Base-by-base conservation (phyloP, 2,888 invertebrate species). In the Oasisia sp. region DNA sequence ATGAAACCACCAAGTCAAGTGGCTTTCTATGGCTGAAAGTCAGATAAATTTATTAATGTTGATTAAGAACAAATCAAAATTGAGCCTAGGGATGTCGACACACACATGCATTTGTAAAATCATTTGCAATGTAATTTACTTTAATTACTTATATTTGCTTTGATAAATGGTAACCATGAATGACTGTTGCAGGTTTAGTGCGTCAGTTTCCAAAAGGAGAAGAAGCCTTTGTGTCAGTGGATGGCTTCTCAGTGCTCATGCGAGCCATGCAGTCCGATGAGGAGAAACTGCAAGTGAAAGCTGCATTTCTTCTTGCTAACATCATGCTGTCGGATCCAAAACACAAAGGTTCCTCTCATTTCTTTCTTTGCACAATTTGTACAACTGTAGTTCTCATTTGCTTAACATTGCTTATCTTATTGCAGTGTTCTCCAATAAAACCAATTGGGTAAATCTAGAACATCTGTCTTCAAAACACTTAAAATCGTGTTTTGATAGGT, bases 171-270 rank as follows among this genome's bases (percentile, higher is more conserved):
- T 56, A 56, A 19, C 14, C 11, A 74, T 74, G 14, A 58, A 58
- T 58, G 74, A 74, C 7, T 32, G 92, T 94, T 96, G 7, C 95
- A 98, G 98, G 98, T 95, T 96, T 97, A 91, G 97, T 97, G 4
- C 97, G 98, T 92, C 97, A 97, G 92, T 97, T 97, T 95, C 96
- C 97, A 89, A 97, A 97, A 5, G 97, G 97, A 0, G 97, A 97
- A 93, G 96, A 96, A 1, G 97, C 97, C 94, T 97, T 98, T 95
- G 96, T 97, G 8, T 96, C 97, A 12, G 96, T 97, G 91, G 97
- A 97, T 94, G 98, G 98, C 0, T 97, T 98, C 93, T 97, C 97
- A 5, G 96, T 97, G 12, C 96, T 98, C 12, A 95, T 97, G 92
- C 96, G 97, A 92, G 97, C 97, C 5, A 96, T 98, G 95, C 96